Base-by-base conservation (phyloP, 2,888 invertebrate species). In the Priocnemis perturbator region DNA sequence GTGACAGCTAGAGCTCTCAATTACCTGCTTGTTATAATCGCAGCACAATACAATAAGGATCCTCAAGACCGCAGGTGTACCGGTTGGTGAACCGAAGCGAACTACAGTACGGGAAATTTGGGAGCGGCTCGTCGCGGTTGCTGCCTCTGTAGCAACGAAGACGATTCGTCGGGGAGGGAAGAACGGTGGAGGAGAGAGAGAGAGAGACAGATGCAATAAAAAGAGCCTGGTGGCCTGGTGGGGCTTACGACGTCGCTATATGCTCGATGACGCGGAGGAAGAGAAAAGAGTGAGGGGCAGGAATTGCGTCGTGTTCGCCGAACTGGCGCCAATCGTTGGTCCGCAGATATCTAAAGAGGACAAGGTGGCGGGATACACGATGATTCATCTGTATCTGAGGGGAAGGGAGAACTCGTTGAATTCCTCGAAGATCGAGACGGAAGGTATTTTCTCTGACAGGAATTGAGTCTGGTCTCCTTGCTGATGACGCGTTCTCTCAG, bases 191-290 rank as follows among this genome's bases (percentile, higher is more conserved):
- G n/a, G 17, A 19, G 50, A 3, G 50, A 14, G 17, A 50, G 50
- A 19, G 50, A 50, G 17, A 50, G 19, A n/a, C n/a, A n/a, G 50
- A 26, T 26, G n/a, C n/a, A n/a, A 47, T 47, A 26, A 37, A 37
- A 37, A 37, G 37, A 37, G 37, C 11, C 50, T 50, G 17, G 50
- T 50, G n/a, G 37, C 11, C 50, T 50, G 17, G 50, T 50, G n/a
- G 17, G 50, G n/a, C 19, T 19, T 50, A 50, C 17, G 50, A 19
- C 5, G 50, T 37, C 17, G 19, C 19, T 50, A 19, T 47, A 11
- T 19, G 17, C 19, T 26, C 9, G 50, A 19, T 50, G 50, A 50
- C 50, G 50, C 19, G 50, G 50, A 50, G 50, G 50, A 50, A 19
- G 19, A 50, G 17, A 14, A 50, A 19, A 50, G 50, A 50, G 50